Base-by-base conservation (phyloP, 2,113 vertebrate genomes). In the Megalops atlanticus region DNA sequence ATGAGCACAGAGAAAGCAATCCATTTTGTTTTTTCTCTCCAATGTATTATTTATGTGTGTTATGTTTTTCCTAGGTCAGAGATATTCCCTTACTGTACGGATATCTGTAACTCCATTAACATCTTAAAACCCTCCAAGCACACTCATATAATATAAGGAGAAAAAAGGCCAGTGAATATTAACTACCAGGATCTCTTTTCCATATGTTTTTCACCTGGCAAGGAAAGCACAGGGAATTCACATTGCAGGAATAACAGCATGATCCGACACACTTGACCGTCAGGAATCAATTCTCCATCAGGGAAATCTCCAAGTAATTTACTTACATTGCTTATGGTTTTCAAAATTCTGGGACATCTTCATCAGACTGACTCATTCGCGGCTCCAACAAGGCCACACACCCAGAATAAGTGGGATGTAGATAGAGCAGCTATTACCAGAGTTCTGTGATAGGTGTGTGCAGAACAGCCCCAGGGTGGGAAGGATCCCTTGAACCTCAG, bases 211-310 rank as follows among this genome's bases (percentile, higher is more conserved):
- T 18, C 31, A 18, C 38, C 16, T 47, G 41, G 24, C 2, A 54
- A 54, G 49, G 24, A 54, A 54, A 54, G 10, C 49, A 54, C 15
- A 54, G 11, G 49, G 71, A 35, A 39, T 31, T 24, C 71, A 18
- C 12, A 31, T 24, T 4, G 71, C 2, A 54, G 38, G 71, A 73
- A 73, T 73, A 73, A 40, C 5, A 73, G 24, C 38, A 10, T 40
- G 38, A 40, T 70, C 69, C 69, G 77, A 69, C 77, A 78, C 54
- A 68, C 64, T n/a, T 68, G 77, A 58, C 77, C 54, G 15, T 15
- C 35, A 68, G 27, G 27, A 64, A 69, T 68, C 40, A 15, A 68
- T 39, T 70, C n/a, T 41, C 15, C 54, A 45, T 31, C 31, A 52
- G 75, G 18, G 45, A 78, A 69, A 68, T 78, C 77, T 2, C 39